Conservation (phyloP, 2,797 vertebrate genomes). For the Corythornis leucogaster region DNA sequence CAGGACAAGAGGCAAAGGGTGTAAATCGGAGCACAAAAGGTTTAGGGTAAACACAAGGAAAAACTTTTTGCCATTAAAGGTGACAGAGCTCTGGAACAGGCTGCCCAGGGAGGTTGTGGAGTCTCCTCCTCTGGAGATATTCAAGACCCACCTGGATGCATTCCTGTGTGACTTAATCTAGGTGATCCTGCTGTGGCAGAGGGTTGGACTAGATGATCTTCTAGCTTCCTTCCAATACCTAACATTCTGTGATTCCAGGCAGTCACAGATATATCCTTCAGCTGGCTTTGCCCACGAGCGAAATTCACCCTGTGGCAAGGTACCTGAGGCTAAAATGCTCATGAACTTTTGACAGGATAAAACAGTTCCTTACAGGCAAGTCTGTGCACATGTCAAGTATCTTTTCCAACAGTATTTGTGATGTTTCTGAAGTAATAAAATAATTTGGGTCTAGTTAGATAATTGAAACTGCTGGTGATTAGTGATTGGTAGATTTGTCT, state of each 20-base stretch:
- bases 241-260: background rate
- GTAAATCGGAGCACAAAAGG: too few relatives aligned
- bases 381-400: fast-evolving
- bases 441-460: background rate
- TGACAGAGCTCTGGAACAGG: too few relatives aligned
- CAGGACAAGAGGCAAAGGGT: too few relatives aligned
- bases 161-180: too few relatives aligned
- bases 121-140: too few relatives aligned
- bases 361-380: background rate
- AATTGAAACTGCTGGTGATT: background rate
- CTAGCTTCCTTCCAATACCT: too few relatives aligned
- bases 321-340: background rate
- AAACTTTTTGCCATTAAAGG: too few relatives aligned
- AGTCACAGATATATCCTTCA: background rate
- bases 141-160: too few relatives aligned
- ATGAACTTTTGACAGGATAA: background rate
- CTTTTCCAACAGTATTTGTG: background rate
- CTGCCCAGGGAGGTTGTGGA: too few relatives aligned
- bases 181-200: too few relatives aligned
- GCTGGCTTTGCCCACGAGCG: background rate
- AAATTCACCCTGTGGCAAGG: background rate
- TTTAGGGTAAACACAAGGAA: too few relatives aligned
- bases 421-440: background rate
- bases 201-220: too few relatives aligned
- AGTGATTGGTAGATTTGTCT: background rate